Percentiles rank a stretch among this genome's conserved stretches.
These are phyloP conservation scores for Varanus komodoensis DNA, from an alignment of 2,113 vertebrate genomes.

Conservation along the genomic window DNA sequence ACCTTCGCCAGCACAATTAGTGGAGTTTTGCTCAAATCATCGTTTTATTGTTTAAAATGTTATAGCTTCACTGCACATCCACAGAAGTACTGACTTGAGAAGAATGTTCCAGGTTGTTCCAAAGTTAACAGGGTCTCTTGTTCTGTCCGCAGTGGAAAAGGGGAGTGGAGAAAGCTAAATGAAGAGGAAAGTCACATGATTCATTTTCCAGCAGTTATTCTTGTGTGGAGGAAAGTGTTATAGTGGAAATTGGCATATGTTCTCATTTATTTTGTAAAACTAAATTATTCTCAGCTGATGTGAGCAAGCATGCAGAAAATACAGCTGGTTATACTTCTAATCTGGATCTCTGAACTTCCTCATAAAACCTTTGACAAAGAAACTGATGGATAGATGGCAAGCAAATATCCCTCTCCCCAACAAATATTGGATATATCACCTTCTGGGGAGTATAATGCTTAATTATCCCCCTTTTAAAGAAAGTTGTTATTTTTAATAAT, in stretches of 20 bases:
- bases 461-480: neutral
- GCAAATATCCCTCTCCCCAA: neutral
- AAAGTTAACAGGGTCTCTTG: neutral
- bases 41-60: neutral
- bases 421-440: neutral
- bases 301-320: neutral
- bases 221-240: neutral
- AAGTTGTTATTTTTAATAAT: neutral
- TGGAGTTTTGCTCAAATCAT: neutral
- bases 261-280: neutral
- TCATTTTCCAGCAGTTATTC: neutral
- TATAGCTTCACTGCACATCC: neutral
- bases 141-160: neutral
- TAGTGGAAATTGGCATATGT: neutral
- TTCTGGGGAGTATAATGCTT: neutral
- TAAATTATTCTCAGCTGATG: neutral
- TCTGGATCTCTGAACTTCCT: neutral
- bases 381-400: neutral
- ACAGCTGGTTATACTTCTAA: neutral
- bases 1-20: no score
- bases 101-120: neutral
- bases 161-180: neutral
- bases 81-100: neutral
- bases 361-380: neutral
- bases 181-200: neutral